phyloP scores from a whole-genome alignment of 2,888 invertebrate species.

The Drosophila emarginata region DNA sequence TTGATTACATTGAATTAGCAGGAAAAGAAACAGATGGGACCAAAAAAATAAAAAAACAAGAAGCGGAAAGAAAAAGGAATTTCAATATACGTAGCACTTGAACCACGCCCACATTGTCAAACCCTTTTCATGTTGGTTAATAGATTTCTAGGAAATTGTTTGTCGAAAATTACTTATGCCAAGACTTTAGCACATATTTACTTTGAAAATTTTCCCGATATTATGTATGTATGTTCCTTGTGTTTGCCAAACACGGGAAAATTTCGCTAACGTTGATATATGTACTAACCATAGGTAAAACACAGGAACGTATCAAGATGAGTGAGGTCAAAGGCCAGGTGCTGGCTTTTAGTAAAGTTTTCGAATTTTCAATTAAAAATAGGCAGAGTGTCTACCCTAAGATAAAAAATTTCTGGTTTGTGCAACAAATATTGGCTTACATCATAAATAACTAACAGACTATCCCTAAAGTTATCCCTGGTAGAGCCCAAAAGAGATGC shows the following conservation, averaged over 20 bases:
- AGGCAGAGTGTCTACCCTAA: neutral
- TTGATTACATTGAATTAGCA: constrained; percentile 1
- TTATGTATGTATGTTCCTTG: neutral
- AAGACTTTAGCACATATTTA: constrained; percentile 41
- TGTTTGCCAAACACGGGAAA: neutral
- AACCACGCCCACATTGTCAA: constrained; percentile 50
- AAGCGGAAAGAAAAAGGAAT: constrained; percentile 45
- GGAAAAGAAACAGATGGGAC: neutral
- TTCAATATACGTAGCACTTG: constrained; percentile 36
- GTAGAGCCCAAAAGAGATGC: constrained; percentile 3
- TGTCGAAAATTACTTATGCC: constrained; percentile 30
- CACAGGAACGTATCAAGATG: neutral
- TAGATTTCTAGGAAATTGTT: constrained; percentile 11
- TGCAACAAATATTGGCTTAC: no score
- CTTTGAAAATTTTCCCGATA: constrained; percentile 30
- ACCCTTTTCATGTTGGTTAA: constrained; percentile 65
- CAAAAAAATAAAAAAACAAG: neutral
- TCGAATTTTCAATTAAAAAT: neutral
- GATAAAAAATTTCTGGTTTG: no score
- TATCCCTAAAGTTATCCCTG: no score
- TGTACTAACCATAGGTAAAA: neutral
- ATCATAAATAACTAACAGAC: no score
- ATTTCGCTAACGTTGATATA: neutral
- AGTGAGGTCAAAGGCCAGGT: neutral
- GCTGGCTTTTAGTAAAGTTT: no score